phyloP scores from a whole-genome alignment of 2,113 vertebrate genomes.

The Harpagus bidentatus region DNA sequence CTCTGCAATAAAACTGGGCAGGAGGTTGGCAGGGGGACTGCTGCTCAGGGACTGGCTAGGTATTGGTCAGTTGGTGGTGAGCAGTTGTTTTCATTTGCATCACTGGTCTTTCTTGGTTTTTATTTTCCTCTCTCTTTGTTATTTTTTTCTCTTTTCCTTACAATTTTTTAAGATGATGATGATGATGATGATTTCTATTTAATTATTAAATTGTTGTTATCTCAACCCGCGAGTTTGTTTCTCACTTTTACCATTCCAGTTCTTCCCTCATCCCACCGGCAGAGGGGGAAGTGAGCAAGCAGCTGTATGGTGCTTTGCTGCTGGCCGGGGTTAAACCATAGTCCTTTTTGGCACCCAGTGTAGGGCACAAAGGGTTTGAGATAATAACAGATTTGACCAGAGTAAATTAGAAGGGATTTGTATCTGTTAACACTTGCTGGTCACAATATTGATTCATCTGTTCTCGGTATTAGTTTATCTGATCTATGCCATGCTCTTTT shows the following conservation, averaged over 20 bases:
- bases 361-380: background rate
- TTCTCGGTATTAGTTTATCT: background rate
- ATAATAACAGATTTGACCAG: background rate
- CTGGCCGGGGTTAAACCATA: background rate
- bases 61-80: rapidly evolving
- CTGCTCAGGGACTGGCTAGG: background rate
- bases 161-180: background rate
- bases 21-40: rapidly evolving
- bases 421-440: background rate
- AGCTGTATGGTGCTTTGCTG: background rate
- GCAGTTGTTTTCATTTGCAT: background rate
- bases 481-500: background rate
- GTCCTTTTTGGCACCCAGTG: background rate
- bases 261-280: background rate
- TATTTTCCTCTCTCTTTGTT: background rate
- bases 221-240: background rate
- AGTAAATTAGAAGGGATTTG: background rate
- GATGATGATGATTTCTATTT: background rate
- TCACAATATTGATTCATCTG: background rate
- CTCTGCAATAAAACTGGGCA: too few relatives aligned
- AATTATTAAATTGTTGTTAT: background rate
- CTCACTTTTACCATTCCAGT: background rate
- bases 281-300: background rate
- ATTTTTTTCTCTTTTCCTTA: background rate
- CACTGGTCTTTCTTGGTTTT: background rate